Conservation (phyloP, 2,888 invertebrate genomes). For the Coleophora deauratella region DNA sequence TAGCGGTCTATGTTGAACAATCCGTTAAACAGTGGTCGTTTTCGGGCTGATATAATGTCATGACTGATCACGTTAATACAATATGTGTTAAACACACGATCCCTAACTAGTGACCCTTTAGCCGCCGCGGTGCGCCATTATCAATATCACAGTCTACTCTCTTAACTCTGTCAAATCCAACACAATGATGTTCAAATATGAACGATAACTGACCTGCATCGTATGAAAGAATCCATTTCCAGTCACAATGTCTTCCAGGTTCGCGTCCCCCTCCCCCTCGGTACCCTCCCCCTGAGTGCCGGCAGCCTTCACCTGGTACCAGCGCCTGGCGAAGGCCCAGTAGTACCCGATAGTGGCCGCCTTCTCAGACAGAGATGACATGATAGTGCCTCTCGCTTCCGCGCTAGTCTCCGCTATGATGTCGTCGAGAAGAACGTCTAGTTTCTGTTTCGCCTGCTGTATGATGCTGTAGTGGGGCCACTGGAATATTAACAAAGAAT, state of each 20-base stretch:
- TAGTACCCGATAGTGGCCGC: conserved; percentile 11
- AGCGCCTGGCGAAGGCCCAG: conserved; percentile 1
- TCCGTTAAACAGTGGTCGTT: too few relatives aligned
- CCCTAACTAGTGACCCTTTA: too few relatives aligned
- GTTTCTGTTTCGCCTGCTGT: conserved; percentile 20
- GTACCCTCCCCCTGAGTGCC: not conserved
- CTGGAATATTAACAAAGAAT: conserved; percentile 22
- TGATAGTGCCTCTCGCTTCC: not conserved
- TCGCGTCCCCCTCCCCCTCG: not conserved
- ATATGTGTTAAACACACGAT: too few relatives aligned
- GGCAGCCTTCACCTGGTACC: not conserved
- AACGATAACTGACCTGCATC: conserved; percentile 3
- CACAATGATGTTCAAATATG: too few relatives aligned
- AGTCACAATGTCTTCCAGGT: not conserved
- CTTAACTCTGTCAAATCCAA: too few relatives aligned
- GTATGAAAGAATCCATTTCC: conserved; percentile 8
- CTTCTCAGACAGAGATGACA: conserved; percentile 4
- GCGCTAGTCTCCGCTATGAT: conserved; percentile 12
- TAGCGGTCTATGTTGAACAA: too few relatives aligned
- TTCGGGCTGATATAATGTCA: too few relatives aligned
- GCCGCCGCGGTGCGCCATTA: too few relatives aligned
- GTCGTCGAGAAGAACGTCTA: conserved; percentile 23
- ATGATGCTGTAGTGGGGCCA: conserved; percentile 38
- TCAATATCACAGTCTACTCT: too few relatives aligned
- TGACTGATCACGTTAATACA: too few relatives aligned